phyloP scores from a whole-genome alignment of 1,140 invertebrate species.

The Samia ricini region DNA sequence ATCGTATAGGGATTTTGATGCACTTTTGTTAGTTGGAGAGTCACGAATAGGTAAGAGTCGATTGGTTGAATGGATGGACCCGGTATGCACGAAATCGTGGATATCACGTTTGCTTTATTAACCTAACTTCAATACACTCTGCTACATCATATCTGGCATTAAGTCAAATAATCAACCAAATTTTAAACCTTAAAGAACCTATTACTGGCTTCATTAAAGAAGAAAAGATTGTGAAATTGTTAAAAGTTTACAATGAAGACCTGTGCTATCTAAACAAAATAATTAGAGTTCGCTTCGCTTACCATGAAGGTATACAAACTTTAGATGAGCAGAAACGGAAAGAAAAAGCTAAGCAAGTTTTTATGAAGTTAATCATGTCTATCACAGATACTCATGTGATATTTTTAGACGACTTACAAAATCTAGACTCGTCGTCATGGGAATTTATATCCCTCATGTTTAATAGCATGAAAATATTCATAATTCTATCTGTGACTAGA shows the following conservation, averaged over 20 bases:
- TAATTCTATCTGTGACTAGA: constrained; percentile 48
- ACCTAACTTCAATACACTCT: constrained; percentile 62
- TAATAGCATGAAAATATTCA: constrained; percentile 46
- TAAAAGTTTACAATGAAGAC: constrained; percentile 57
- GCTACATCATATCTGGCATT: constrained; percentile 66
- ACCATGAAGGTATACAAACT: constrained; percentile 47
- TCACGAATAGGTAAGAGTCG: constrained; percentile 69
- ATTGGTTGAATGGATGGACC: constrained; percentile 63
- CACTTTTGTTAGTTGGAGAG: constrained; percentile 63
- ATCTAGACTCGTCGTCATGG: constrained; percentile 61
- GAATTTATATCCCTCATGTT: constrained; percentile 59
- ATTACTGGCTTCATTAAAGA: constrained; percentile 59
- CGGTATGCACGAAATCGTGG: constrained; percentile 42
- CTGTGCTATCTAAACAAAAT: constrained; percentile 66
- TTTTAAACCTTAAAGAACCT: constrained; percentile 53
- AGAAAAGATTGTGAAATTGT: constrained; percentile 57
- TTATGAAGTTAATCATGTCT: constrained; percentile 47
- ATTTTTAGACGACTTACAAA: constrained; percentile 68
- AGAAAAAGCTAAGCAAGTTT: constrained; percentile 56
- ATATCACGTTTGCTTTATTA: constrained; percentile 43
- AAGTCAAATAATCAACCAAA: constrained; percentile 64
- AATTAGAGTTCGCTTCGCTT: constrained; percentile 66
- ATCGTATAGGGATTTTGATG: constrained; percentile 55
- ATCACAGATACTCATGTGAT: constrained; percentile 42
- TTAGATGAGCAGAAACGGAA: constrained; percentile 45